Evolutionary conservation across 2,113 vertebrate species (phyloP).

Genomic region (Nyctibius bracteatus): DNA sequence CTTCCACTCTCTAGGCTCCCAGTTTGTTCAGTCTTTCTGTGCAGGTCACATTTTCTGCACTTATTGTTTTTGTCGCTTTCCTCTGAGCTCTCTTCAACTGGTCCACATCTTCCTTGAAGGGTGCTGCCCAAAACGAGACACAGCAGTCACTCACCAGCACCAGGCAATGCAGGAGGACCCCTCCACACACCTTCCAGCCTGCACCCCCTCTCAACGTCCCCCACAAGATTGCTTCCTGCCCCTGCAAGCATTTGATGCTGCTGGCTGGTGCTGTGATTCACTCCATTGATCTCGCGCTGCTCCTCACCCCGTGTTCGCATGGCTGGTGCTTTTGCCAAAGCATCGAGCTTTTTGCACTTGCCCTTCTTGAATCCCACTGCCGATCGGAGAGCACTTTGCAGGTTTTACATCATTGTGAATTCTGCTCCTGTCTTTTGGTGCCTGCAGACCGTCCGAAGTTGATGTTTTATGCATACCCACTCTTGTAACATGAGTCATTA

Average conservation of each 20-base stretch:
- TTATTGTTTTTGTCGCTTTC: not conserved
- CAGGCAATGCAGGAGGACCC: not conserved
- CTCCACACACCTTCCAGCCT: not conserved
- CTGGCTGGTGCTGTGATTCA: not conserved
- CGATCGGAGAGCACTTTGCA: not conserved
- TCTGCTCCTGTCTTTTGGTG: not conserved
- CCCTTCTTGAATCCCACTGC: not conserved
- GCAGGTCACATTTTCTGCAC: not conserved
- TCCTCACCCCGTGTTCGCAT: not conserved
- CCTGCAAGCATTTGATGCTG: fast-evolving
- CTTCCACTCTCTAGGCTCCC: not conserved
- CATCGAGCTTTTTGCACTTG: not conserved
- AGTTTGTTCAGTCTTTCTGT: not conserved
- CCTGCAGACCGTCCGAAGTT: not conserved
- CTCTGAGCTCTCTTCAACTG: not conserved
- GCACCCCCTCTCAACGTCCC: not conserved
- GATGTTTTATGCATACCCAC: conserved; percentile 32
- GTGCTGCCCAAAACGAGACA: not conserved
- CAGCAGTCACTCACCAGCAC: not conserved
- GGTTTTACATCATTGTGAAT: conserved; percentile 33
- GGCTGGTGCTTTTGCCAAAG: not conserved
- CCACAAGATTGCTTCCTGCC: fast-evolving
- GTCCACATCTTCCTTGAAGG: not conserved
- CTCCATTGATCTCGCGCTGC: not conserved
- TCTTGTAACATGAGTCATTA: conserved; percentile 21